Evolutionary conservation across 2,113 vertebrate species (phyloP), one percentile per base, ranked within the genome.

Genomic region (Phaethornis superciliosus): DNA sequence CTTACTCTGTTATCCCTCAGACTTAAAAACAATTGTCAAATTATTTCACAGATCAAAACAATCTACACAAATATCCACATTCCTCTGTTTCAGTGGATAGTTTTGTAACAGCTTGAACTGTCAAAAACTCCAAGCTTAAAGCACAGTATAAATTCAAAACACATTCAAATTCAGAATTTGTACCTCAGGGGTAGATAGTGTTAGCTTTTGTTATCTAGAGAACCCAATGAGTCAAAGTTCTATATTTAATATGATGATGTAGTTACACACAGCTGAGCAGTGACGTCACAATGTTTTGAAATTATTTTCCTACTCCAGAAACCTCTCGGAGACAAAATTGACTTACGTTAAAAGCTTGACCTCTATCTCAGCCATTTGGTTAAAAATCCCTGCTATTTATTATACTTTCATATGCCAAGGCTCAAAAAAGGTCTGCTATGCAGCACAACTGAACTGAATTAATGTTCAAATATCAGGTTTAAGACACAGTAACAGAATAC

Each of bases 201-300:
- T 46, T 22, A 75, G 81, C 79, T 82, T 94, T 80, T 77, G 81
- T 83, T 95, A 93, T 93, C 89, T 86, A 95, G 65, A 83, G 78
- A 91, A 82, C 10, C 17, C 44, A 85, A 1, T 92, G 84, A 94
- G 84, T 85, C 78, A 65, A 88, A 94, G 80, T 77, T 87, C 93
- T 96, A 94, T 96, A 94, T 94, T 95, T 95, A 94, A 85, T 40
- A 24, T 0, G 7, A 59, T 76, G 89, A 85, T 89, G 89, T 81
- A 51, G 52, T 72, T 87, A 62, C 40, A 85, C 26, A 62, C 54
- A 87, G 72, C 67, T 81, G 44, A 32, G 62, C 51, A 87, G 59
- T 13, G 87, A 71, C 13, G 0, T 62, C 58, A 82, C 8, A 2
- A 9, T 23, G 62, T 58, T 88, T 49, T 65, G 74, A 82, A 85